phyloP scores from a whole-genome alignment of 2,113 vertebrate genomes.

The Meriones unguiculatus region DNA sequence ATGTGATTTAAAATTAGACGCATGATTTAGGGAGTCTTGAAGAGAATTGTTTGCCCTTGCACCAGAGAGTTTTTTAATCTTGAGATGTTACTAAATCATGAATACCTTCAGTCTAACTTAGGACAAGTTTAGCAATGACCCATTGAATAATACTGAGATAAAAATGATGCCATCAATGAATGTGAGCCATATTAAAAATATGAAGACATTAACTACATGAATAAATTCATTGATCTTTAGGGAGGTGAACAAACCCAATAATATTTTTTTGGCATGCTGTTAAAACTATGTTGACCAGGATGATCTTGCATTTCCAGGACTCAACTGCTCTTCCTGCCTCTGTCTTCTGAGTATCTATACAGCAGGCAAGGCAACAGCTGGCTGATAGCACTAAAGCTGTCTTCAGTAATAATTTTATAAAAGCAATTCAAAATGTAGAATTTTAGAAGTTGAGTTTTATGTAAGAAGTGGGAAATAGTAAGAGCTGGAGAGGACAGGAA shows the following conservation, averaged over 20 bases:
- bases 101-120: slow-evolving; percentile 50
- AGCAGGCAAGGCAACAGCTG: background rate
- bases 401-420: background rate
- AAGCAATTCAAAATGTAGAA: background rate
- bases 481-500: too few species aligned
- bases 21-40: slow-evolving; percentile 74
- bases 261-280: background rate
- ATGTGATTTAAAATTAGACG: slow-evolving; percentile 64
- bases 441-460: background rate
- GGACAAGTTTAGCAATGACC: slow-evolving; percentile 41
- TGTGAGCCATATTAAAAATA: background rate
- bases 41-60: slow-evolving; percentile 70
- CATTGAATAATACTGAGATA: background rate
- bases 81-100: slow-evolving; percentile 76
- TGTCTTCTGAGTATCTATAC: background rate
- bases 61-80: slow-evolving; percentile 65
- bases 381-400: background rate
- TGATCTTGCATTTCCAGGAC: background rate
- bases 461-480: too few species aligned
- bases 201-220: background rate
- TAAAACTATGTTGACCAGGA: background rate
- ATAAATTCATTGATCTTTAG: slow-evolving; percentile 6
- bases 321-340: background rate
- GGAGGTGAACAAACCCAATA: background rate
- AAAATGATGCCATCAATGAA: background rate